These are phyloP conservation scores for Papilio polyxenes DNA, from an alignment of 1,140 invertebrate genomes.

Conservation along the genomic window DNA sequence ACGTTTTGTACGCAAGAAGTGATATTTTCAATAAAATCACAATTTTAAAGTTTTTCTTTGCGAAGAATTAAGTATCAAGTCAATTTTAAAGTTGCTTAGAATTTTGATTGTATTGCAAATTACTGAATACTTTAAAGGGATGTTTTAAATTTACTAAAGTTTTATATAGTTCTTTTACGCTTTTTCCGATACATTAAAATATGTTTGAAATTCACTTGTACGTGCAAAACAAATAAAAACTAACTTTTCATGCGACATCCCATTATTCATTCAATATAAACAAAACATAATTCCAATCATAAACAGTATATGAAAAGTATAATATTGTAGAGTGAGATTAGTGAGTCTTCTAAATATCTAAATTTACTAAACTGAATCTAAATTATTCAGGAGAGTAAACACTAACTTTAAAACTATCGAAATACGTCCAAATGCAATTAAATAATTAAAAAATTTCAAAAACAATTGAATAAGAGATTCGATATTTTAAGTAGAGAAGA, in stretches of 20 bases:
- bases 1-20: constrained; percentile 1
- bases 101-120: neutral
- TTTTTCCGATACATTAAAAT: constrained; percentile 39
- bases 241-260: constrained; percentile 71
- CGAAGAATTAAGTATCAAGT: neutral
- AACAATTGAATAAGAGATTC: constrained; percentile 43
- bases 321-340: constrained; percentile 64
- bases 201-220: constrained; percentile 46
- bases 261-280: constrained; percentile 62
- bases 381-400: constrained; percentile 51
- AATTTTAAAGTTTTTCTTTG: constrained; percentile 40
- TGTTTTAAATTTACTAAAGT: constrained; percentile 1
- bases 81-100: neutral
- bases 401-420: constrained; percentile 56
- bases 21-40: constrained; percentile 20
- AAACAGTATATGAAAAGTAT: constrained; percentile 46
- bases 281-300: constrained; percentile 57
- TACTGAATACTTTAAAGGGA: neutral
- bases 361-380: constrained; percentile 62
- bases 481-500: constrained; percentile 64
- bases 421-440: constrained; percentile 67
- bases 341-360: constrained; percentile 67
- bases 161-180: neutral
- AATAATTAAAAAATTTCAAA: constrained; percentile 65
- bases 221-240: constrained; percentile 69